phyloP scores from a whole-genome alignment of 2,113 vertebrate genomes.

The Argyrosomus japonicus region DNA sequence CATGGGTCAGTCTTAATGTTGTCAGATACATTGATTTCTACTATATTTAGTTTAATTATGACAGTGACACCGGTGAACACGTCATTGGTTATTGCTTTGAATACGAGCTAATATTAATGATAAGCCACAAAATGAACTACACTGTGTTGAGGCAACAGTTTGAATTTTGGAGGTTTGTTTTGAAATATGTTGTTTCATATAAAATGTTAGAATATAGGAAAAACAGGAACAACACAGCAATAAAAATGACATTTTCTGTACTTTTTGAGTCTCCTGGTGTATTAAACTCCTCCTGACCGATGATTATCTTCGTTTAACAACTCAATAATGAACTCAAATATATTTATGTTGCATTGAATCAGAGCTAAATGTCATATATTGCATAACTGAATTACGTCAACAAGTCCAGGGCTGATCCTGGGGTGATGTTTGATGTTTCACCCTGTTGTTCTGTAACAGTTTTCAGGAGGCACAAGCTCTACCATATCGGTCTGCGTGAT shows the following conservation, averaged over 20 bases:
- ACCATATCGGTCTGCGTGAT: constrained; percentile 40
- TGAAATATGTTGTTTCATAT: background rate
- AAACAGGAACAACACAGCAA: background rate
- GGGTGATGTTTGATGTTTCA: background rate
- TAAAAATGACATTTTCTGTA: background rate
- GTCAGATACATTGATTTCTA: background rate
- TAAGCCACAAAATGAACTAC: background rate
- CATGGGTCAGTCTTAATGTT: background rate
- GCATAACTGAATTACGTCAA: background rate
- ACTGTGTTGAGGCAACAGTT: background rate
- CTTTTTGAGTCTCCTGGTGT: background rate
- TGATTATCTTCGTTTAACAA: background rate
- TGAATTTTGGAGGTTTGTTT: background rate
- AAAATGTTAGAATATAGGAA: background rate
- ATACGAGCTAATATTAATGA: background rate
- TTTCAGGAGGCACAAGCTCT: constrained; percentile 43
- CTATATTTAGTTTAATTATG: background rate
- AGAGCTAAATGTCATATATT: background rate
- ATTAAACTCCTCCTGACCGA: background rate
- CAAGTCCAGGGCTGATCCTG: background rate
- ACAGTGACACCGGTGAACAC: background rate
- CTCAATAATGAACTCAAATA: background rate
- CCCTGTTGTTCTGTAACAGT: constrained; percentile 16
- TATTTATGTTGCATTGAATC: no score
- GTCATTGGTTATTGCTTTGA: background rate